Percentiles rank a stretch among this genome's conserved stretches.
Evolutionary conservation across 2,888 invertebrate species (phyloP).

Genomic region (Oscheius sp.): DNA sequence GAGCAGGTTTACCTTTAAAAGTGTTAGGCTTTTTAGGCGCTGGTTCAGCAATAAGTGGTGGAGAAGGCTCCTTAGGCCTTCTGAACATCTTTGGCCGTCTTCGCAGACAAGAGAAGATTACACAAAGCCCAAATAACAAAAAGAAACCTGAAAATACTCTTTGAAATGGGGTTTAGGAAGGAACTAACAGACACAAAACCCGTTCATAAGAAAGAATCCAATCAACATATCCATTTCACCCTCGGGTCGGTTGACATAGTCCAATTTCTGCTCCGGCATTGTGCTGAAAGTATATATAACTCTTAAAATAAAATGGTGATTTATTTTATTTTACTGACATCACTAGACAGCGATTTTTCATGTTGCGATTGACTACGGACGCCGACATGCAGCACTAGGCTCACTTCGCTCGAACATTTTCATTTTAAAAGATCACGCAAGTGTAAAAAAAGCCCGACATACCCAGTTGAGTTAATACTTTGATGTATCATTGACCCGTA

Average conservation of each 20-base stretch:
- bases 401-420: background rate
- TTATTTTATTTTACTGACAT: background rate
- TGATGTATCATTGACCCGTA: conserved; percentile 16
- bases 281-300: conserved; percentile 15
- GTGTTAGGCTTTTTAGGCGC: conserved; percentile 6
- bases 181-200: conserved; percentile 66
- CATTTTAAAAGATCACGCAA: too few species aligned
- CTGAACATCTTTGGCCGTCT: conserved; percentile 57
- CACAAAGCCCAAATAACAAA: conserved; percentile 66
- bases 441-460: background rate
- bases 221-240: conserved; percentile 71
- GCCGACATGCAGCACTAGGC: background rate
- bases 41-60: conserved; percentile 27
- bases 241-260: conserved; percentile 51
- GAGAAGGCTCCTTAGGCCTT: conserved; percentile 16
- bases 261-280: conserved; percentile 32
- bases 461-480: conserved; percentile 11
- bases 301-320: background rate
- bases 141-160: conserved; percentile 66
- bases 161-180: too few species aligned
- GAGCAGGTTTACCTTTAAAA: conserved; percentile 7
- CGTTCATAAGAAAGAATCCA: conserved; percentile 72
- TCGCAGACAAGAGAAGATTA: conserved; percentile 67
- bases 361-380: too few species aligned
- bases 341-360: too few species aligned